Percentiles rank a stretch among this genome's conserved stretches.
Conservation (phyloP, 2,797 vertebrate species). For the Pagetopsis macropterus region DNA sequence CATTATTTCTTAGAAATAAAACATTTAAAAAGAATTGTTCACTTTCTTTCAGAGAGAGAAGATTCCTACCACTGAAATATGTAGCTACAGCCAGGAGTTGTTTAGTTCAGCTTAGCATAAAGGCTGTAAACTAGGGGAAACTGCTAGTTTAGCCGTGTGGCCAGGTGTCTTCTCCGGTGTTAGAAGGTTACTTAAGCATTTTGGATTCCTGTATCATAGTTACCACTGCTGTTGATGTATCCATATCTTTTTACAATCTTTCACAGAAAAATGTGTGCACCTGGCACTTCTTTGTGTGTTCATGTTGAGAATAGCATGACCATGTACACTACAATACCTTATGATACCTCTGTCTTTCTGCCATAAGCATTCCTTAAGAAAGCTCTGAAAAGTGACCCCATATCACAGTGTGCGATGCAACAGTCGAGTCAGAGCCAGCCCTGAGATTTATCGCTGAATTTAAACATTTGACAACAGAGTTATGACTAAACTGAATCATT, state of each 20-base stretch:
- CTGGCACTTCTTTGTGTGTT: background rate
- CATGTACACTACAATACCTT: background rate
- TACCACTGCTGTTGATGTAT: background rate
- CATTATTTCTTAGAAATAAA: background rate
- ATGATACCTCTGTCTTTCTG: background rate
- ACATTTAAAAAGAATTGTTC: background rate
- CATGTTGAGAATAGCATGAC: slow-evolving; percentile 2
- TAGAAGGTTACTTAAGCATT: background rate
- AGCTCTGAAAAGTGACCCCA: background rate
- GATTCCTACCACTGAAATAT: too few species aligned
- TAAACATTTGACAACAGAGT: slow-evolving; percentile 35
- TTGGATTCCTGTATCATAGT: background rate
- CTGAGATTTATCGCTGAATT: slow-evolving; percentile 28
- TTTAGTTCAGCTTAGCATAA: too few species aligned
- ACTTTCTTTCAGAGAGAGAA: too few species aligned
- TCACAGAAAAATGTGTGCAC: background rate
- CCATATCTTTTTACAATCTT: background rate
- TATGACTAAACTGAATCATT: slow-evolving; percentile 36
- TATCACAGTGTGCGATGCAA: background rate
- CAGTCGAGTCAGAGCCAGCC: background rate
- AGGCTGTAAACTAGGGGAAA: too few species aligned
- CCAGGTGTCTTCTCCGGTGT: background rate
- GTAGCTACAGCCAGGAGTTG: too few species aligned
- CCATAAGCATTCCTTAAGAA: background rate
- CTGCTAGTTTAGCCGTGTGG: too few species aligned